Percentiles rank a stretch among this genome's conserved stretches.
Conservation (phyloP, 1,140 invertebrate genomes). For the Eriosoma lanigerum region DNA sequence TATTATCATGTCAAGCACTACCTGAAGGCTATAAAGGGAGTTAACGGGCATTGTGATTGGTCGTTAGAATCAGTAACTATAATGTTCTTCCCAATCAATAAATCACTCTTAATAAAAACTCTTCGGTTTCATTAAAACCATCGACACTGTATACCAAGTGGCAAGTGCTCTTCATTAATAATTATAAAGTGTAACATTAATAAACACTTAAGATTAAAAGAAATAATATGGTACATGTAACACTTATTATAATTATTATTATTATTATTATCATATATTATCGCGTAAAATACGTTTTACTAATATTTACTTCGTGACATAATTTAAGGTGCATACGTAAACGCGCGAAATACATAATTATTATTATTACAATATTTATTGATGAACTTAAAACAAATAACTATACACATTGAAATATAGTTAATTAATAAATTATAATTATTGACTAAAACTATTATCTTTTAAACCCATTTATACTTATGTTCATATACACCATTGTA, state of each 20-base stretch:
- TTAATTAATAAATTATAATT: background rate
- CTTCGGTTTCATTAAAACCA: background rate
- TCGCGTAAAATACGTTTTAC: no score
- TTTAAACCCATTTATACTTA: constrained; percentile 10
- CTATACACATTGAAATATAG: no score
- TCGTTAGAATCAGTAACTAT: background rate
- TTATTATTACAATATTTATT: no score
- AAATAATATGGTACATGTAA: background rate
- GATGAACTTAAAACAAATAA: background rate
- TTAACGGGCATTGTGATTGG: background rate
- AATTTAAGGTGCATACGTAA: no score
- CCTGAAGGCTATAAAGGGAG: constrained; percentile 16
- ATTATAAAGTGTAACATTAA: background rate
- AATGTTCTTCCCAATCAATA: background rate
- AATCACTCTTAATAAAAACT: constrained; percentile 13
- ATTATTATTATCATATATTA: no score
- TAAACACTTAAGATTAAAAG: constrained; percentile 32
- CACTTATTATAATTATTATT: no score
- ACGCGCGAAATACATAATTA: no score
- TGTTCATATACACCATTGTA: background rate
- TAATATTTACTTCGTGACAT: no score
- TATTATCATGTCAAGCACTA: constrained; percentile 3
- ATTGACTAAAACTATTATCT: background rate
- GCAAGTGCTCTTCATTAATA: background rate
- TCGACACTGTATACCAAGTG: background rate